Conservation (phyloP, 2,888 invertebrate genomes). For the Trichacis sp. region DNA sequence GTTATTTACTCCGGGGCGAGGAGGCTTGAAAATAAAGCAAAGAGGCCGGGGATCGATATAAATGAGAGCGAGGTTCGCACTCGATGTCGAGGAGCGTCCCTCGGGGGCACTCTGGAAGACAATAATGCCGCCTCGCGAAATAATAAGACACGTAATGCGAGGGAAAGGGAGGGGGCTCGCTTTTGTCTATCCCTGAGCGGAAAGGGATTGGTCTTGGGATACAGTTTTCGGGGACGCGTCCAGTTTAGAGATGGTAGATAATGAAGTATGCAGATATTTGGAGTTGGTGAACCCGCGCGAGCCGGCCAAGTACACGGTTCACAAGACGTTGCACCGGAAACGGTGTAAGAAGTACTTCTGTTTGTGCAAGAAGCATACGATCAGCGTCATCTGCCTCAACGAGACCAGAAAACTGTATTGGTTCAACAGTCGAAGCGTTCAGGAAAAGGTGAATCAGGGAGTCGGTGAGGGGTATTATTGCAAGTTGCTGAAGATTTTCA, state of each 20-base stretch:
- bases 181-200: constrained; percentile 10
- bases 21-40: constrained; percentile 9
- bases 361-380: constrained; percentile 62
- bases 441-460: constrained; percentile 62
- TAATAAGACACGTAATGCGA: constrained; percentile 8
- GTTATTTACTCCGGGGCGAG: not conserved
- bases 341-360: constrained; percentile 64
- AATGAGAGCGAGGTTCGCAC: constrained; percentile 13
- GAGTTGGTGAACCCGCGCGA: constrained; percentile 59
- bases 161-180: constrained; percentile 35
- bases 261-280: constrained; percentile 56
- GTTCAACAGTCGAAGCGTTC: constrained; percentile 64
- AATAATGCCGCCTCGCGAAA: constrained; percentile 27
- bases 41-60: constrained; percentile 1
- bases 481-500: constrained; percentile 60
- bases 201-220: too few species aligned
- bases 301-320: constrained; percentile 55
- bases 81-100: constrained; percentile 3
- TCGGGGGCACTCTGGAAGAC: constrained; percentile 1
- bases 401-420: constrained; percentile 63
- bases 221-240: too few species aligned
- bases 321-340: constrained; percentile 58
- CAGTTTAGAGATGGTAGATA: constrained; percentile 63
- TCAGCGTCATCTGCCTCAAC: constrained; percentile 65
- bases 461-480: constrained; percentile 64